Base-by-base conservation (phyloP, 2,888 invertebrate species). In the Malacosoma neustria region DNA sequence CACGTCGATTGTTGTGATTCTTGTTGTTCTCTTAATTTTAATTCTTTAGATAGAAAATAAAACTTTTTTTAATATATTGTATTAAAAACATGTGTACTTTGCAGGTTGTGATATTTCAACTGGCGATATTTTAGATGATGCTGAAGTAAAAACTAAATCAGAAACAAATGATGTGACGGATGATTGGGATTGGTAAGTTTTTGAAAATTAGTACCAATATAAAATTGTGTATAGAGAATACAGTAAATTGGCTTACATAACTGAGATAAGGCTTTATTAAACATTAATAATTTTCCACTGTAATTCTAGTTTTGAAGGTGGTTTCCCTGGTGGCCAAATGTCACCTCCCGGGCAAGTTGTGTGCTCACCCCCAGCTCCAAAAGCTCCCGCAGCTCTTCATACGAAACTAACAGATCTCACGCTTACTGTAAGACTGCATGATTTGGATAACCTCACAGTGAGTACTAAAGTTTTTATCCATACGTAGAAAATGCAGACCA, bases 371-470 rank as follows among this genome's bases (percentile, higher is more conserved):
- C 48, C 54, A 14, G 52, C 72, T 2, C 73, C 74, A 1, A 59
- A 59, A 11, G 79, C 87, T 35, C 85, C 89, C 3, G 87, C 89
- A 1, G 70, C 88, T 0, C 72, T 92, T 22, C 90, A 90, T 48
- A 87, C 89, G 4, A 87, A 87, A 36, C 85, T 92, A 39, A 91
- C 91, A 1, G 89, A 89, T 48, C 88, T 92, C 55, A 88, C 90
- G 38, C 77, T 94, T 15, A 86, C 88, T 34, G 85, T 94, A 29
- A 74, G 88, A 37, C 84, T 92, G 9, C 89, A 89, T 39, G 90
- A 90, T 46, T 88, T 91, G 45, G 88, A 89, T 13, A 87, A 89
- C 4, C 77, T 91, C 1, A 87, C 89, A 41, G 84, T 80, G 12
- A 53, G 62, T 51, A 34, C 9, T 7, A 3, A 7, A 22, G 15